Evolutionary conservation across 2,113 vertebrate species (phyloP).

Genomic region (Macrotus californicus): DNA sequence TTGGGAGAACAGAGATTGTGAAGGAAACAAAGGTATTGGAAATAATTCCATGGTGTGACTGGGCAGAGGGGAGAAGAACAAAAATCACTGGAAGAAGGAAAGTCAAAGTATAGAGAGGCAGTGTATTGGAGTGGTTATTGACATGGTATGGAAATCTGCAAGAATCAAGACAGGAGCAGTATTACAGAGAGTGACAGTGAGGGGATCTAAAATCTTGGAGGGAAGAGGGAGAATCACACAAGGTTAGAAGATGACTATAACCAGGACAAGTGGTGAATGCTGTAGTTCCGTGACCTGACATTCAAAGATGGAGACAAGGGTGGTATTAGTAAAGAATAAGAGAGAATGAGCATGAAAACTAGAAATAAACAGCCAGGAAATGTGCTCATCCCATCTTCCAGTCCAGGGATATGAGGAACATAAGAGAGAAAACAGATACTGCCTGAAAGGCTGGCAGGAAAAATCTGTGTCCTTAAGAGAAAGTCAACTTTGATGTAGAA

Average conservation of each 20-base stretch:
- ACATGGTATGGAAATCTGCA: not conserved
- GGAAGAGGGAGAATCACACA: not conserved
- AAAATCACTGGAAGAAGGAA: not conserved
- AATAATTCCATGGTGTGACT: not conserved
- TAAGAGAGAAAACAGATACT: not conserved
- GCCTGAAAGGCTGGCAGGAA: not conserved
- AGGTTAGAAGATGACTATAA: not conserved
- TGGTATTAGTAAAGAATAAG: not conserved
- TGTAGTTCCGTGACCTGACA: not conserved
- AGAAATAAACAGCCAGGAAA: not conserved
- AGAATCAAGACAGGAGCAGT: not conserved
- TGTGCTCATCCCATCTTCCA: not conserved
- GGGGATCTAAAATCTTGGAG: not conserved
- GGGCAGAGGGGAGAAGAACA: not conserved
- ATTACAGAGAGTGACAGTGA: not conserved
- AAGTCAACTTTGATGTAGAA: not conserved
- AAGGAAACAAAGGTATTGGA: not conserved
- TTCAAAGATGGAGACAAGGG: not conserved
- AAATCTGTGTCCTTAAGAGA: not conserved
- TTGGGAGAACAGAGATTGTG: constrained; percentile 9
- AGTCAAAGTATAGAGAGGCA: constrained; percentile 4
- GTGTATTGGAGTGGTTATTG: not conserved
- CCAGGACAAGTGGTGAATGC: not conserved
- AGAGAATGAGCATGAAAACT: not conserved
- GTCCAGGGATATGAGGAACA: not conserved